Base-by-base conservation (phyloP, 2,888 invertebrate genomes). In the Julus scanicus region DNA sequence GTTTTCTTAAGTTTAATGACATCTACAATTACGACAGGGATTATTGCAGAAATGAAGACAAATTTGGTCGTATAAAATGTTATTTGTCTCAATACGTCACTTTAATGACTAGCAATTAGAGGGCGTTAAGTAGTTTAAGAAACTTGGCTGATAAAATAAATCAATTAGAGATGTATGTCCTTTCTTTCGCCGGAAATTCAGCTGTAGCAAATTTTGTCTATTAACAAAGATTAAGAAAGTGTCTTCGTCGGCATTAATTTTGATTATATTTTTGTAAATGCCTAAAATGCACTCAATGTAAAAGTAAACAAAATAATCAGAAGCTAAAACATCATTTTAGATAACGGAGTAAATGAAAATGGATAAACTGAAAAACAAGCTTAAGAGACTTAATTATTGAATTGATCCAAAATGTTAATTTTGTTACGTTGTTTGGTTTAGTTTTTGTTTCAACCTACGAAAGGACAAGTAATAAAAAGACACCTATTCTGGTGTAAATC, bases 21-120 rank as follows among this genome's bases (percentile, higher is more conserved):
- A 80, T 80, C 37, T 80, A 13, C 80, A 80, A 39, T 80, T 80
- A 80, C 80, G 37, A 80, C 80, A 13, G 13, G 80, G 80, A 37
- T 80, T 80, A 80, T 80, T 80, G 80, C 37, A 37, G 80, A 80
- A 80, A 80, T 80, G 37, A 80, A 80, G 80, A 80, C 80, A 80
- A 80, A 80, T 80, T 80, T 13, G 80, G 15, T 39, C 80, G 80
- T 80, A 80, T 37, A 80, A 80, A 80, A 80, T 37, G 80, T 80
- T 53, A 53, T 53, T 53, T 80, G 37, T 80, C 80, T 80, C 80
- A 80, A 80, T 80, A 80, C 80, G 80, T 80, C 80, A 80, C 37
- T 80, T 80, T 80, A 80, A 80, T 80, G 80, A 39, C 80, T 80
- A 80, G 80, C 80, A 80, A 80, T 80, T 80, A 80, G 80, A 80